phyloP scores from a whole-genome alignment of 2,888 invertebrate genomes.

The Rhamnusium bicolor region DNA sequence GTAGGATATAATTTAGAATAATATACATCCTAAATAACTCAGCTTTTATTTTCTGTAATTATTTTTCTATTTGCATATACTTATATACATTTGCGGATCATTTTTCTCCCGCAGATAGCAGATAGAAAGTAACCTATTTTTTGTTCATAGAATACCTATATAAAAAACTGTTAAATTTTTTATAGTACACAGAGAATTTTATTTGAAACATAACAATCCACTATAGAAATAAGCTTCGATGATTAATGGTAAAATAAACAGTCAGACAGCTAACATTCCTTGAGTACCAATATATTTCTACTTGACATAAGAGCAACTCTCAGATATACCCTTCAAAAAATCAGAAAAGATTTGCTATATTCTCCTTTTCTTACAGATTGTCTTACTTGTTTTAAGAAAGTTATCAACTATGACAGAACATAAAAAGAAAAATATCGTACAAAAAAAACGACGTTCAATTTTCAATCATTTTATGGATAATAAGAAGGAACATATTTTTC shows the following conservation, averaged over 20 bases:
- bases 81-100: too few relatives aligned
- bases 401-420: background rate
- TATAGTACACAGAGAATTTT: background rate
- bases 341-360: conserved; percentile 1
- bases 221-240: conserved; percentile 18
- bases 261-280: conserved; percentile 28
- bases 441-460: background rate
- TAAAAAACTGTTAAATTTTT: background rate
- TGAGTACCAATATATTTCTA: conserved; percentile 31
- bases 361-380: background rate
- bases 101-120: too few relatives aligned
- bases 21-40: too few relatives aligned
- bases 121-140: background rate
- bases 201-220: conserved; percentile 13
- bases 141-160: background rate
- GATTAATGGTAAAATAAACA: conserved; percentile 32
- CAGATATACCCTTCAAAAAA: conserved; percentile 24
- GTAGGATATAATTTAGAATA: too few relatives aligned
- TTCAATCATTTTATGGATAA: too few relatives aligned
- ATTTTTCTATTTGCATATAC: too few relatives aligned
- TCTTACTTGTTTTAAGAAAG: background rate
- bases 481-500: too few relatives aligned
- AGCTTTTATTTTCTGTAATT: too few relatives aligned
- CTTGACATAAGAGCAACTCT: conserved; percentile 29
- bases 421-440: background rate